Percentiles rank a stretch among this genome's conserved stretches.
Evolutionary conservation across 2,888 invertebrate species (phyloP).

Genomic region (Alloplasta piceator): DNA sequence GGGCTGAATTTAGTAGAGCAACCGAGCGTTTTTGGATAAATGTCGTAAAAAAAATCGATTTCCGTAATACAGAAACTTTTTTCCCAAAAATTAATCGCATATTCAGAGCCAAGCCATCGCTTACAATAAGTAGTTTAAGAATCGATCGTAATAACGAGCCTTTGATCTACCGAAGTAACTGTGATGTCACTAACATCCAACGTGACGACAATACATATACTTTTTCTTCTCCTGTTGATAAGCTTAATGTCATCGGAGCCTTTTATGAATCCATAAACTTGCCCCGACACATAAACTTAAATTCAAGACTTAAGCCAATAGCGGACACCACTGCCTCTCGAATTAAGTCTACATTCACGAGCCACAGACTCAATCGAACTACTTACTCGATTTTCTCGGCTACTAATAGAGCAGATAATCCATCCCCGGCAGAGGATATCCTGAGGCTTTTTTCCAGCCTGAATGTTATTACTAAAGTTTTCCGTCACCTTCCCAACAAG

Average conservation of each 20-base stretch:
- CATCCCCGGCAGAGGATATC: not conserved
- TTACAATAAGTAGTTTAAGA: no score
- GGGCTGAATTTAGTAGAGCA: not conserved
- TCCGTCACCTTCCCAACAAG: constrained; percentile 53
- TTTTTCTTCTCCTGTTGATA: constrained; percentile 13
- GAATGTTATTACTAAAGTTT: not conserved
- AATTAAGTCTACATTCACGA: not conserved
- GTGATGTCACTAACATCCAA: no score
- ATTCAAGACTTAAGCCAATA: not conserved
- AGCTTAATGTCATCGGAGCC: constrained; percentile 52
- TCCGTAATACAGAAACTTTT: constrained; percentile 40
- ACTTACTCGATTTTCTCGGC: constrained; percentile 29
- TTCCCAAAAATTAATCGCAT: constrained; percentile 54
- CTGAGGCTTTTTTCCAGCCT: not conserved
- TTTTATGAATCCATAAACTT: constrained; percentile 48
- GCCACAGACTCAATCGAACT: not conserved
- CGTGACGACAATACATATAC: constrained; percentile 25
- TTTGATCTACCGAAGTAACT: no score
- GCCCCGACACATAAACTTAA: constrained; percentile 11
- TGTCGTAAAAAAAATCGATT: constrained; percentile 34
- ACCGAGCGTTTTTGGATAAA: constrained; percentile 32
- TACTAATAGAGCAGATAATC: constrained; percentile 31
- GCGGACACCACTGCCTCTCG: no score
- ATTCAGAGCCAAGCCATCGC: constrained; percentile 34
- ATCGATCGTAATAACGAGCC: no score